Conservation (phyloP, 2,888 invertebrate species). For the Sesamia inferens region DNA sequence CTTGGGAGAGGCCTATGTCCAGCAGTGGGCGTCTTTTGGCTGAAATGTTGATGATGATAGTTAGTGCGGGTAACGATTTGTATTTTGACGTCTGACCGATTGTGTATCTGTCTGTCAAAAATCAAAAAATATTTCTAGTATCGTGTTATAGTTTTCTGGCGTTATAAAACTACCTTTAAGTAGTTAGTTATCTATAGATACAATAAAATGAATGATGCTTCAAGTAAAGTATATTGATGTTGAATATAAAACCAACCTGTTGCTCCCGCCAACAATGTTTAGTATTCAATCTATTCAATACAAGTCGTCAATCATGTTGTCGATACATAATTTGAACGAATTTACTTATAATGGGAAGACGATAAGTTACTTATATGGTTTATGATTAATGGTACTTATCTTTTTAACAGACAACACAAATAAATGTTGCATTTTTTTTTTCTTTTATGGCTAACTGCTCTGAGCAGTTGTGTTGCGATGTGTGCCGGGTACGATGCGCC, state of each 20-base stretch:
- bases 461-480: no score
- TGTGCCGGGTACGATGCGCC: no score
- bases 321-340: slow-evolving; percentile 29
- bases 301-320: slow-evolving; percentile 26
- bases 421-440: background rate
- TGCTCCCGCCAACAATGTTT: slow-evolving; percentile 26
- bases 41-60: no score
- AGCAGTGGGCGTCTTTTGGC: no score
- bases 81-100: no score
- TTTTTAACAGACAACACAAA: background rate
- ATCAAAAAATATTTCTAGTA: no score
- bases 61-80: no score
- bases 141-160: no score
- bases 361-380: slow-evolving; percentile 11
- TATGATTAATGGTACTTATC: slow-evolving; percentile 20
- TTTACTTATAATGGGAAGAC: slow-evolving; percentile 13
- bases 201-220: background rate
- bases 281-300: slow-evolving; percentile 39
- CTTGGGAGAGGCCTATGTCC: no score
- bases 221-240: slow-evolving; percentile 14
- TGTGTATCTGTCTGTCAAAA: no score
- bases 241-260: slow-evolving; percentile 21
- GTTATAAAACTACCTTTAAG: background rate
- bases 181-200: background rate
- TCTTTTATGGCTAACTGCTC: background rate